Conservation (phyloP, 2,113 vertebrate genomes). For the Antidorcas marsupialis region DNA sequence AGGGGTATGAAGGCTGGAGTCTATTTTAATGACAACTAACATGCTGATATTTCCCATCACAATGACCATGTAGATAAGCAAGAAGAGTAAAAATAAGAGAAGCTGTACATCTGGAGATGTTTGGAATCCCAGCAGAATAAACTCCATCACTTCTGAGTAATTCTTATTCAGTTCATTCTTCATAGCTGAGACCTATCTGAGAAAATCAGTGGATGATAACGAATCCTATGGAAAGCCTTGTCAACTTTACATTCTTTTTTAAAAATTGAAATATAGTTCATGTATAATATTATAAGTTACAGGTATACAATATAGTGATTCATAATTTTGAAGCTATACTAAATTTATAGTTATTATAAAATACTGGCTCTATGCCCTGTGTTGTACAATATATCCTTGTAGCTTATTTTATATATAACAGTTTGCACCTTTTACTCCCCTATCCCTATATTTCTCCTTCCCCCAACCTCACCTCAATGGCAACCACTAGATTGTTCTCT, state of each 20-base stretch:
- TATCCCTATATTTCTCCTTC: neutral
- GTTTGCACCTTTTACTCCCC: neutral
- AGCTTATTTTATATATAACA: neutral
- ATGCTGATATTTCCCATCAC: slow-evolving; percentile 69
- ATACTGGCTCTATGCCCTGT: neutral
- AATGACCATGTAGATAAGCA: slow-evolving; percentile 57
- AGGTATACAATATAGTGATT: neutral
- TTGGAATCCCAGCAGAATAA: slow-evolving; percentile 63
- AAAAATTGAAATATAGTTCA: neutral
- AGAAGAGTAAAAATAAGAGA: slow-evolving; percentile 62
- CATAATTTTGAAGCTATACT: neutral
- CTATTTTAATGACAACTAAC: slow-evolving; percentile 55
- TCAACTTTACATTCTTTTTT: neutral
- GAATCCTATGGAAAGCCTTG: neutral
- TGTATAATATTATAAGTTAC: neutral
- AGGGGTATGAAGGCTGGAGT: slow-evolving; percentile 66
- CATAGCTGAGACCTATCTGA: slow-evolving; percentile 16
- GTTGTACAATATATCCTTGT: neutral
- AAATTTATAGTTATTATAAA: neutral
- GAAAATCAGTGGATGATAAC: neutral
- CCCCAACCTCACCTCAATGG: neutral
- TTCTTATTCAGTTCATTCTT: slow-evolving; percentile 29
- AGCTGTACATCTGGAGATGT: slow-evolving; percentile 1
- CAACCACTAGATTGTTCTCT: neutral
- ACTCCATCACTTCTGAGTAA: slow-evolving; percentile 48